Evolutionary conservation across 2,797 vertebrate genomes (phyloP).

Genomic region (Hoplostethus atlanticus): DNA sequence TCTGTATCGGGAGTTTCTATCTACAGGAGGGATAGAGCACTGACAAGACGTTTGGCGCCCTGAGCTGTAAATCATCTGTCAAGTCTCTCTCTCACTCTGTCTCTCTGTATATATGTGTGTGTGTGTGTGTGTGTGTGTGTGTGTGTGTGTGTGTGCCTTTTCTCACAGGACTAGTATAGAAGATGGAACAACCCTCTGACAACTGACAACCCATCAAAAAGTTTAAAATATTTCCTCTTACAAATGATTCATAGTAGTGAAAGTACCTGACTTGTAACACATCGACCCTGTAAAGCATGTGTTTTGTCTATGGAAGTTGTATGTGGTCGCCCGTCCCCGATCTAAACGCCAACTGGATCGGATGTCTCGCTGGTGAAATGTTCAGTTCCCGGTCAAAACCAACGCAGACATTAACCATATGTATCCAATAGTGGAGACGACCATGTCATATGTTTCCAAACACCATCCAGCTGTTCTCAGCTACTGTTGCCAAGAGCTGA

Average conservation of each 20-base stretch:
- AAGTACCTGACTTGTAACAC: background rate
- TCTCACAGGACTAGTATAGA: background rate
- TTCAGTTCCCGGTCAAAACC: no score
- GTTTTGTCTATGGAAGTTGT: no score
- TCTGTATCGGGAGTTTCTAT: slow-evolving; percentile 9
- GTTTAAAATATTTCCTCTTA: background rate
- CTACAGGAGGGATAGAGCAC: slow-evolving; percentile 13
- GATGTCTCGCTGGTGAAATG: no score
- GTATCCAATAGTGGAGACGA: no score
- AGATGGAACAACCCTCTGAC: slow-evolving; percentile 28
- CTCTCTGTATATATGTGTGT: background rate
- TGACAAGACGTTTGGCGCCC: slow-evolving; percentile 23
- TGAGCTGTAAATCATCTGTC: slow-evolving; percentile 26
- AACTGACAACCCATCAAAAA: background rate
- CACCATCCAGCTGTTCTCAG: no score
- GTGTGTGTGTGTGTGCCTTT: background rate
- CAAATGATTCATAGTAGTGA: slow-evolving; percentile 10
- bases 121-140: slow-evolving; percentile 10
- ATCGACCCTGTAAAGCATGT: no score
- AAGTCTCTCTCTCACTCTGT: no score
- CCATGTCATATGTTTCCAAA: no score
- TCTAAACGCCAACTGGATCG: no score
- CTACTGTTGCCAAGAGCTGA: no score
- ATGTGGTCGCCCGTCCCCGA: no score
- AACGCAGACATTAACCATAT: no score